phyloP scores from a whole-genome alignment of 2,888 invertebrate genomes.

The Synergus laeviventris region DNA sequence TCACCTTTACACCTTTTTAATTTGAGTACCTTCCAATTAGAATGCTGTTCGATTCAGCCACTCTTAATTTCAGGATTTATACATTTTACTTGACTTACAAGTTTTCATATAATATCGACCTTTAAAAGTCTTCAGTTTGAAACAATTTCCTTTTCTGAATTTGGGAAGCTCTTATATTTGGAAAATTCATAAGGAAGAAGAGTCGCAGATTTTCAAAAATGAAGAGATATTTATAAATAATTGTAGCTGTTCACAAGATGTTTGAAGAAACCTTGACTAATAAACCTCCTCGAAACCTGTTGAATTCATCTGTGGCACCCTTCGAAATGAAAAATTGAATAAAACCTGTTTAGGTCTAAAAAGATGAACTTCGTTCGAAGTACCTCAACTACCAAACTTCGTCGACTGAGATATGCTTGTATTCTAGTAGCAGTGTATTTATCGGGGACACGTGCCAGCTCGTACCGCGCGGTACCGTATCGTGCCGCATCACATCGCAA shows the following conservation, averaged over 20 bases:
- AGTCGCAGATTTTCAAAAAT: too few species aligned
- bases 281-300: neutral
- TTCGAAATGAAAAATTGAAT: neutral
- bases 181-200: too few species aligned
- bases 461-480: constrained; percentile 54
- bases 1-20: neutral
- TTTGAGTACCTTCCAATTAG: neutral
- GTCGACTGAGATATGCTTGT: constrained; percentile 41
- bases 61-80: too few species aligned
- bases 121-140: too few species aligned
- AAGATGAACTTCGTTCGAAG: neutral
- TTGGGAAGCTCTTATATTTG: too few species aligned
- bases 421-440: constrained; percentile 50
- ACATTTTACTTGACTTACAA: too few species aligned
- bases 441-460: constrained; percentile 48
- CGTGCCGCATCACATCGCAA: constrained; percentile 52
- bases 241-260: neutral
- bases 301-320: neutral
- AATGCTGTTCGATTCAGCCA: too few species aligned
- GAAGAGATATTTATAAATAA: neutral
- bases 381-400: neutral
- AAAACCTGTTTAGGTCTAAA: neutral
- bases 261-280: neutral
- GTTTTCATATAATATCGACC: too few species aligned
- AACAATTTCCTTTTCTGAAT: too few species aligned